phyloP scores from a whole-genome alignment of 2,113 vertebrate species.

The Xiphophorus hellerii region DNA sequence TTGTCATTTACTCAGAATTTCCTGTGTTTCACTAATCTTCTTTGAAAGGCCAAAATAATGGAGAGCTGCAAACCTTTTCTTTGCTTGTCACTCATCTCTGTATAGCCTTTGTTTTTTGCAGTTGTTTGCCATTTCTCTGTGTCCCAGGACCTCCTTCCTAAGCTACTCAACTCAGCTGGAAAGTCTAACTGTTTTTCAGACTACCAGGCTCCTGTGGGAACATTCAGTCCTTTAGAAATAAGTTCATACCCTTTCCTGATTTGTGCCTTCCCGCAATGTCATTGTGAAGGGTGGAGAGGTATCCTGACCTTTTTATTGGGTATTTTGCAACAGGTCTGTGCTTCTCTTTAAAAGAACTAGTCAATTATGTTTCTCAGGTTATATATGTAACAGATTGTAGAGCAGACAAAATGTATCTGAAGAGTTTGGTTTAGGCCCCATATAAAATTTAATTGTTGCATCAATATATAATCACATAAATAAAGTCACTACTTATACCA shows the following conservation, averaged over 20 bases:
- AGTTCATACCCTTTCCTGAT: background rate
- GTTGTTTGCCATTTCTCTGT: background rate
- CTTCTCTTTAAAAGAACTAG: background rate
- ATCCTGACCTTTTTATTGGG: background rate
- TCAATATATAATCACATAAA: background rate
- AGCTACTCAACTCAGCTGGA: background rate
- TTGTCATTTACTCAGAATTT: background rate
- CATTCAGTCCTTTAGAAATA: constrained; percentile 3
- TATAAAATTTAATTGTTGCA: background rate
- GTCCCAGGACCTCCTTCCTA: background rate
- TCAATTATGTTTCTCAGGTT: background rate
- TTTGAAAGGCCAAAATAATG: background rate
- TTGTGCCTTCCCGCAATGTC: background rate
- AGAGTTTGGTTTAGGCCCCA: background rate
- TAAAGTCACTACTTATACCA: background rate
- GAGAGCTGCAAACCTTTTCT: background rate
- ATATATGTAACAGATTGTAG: background rate
- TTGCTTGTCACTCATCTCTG: background rate
- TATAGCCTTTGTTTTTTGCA: background rate
- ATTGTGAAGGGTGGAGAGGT: background rate
- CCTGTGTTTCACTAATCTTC: background rate
- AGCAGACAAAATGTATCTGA: background rate
- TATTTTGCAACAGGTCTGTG: background rate
- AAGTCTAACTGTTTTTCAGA: background rate
- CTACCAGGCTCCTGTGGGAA: constrained; percentile 3